Evolutionary conservation across 2,888 invertebrate genomes (phyloP), one percentile per base, ranked within the genome.

Genomic region (Torymus aiolomorphi): DNA sequence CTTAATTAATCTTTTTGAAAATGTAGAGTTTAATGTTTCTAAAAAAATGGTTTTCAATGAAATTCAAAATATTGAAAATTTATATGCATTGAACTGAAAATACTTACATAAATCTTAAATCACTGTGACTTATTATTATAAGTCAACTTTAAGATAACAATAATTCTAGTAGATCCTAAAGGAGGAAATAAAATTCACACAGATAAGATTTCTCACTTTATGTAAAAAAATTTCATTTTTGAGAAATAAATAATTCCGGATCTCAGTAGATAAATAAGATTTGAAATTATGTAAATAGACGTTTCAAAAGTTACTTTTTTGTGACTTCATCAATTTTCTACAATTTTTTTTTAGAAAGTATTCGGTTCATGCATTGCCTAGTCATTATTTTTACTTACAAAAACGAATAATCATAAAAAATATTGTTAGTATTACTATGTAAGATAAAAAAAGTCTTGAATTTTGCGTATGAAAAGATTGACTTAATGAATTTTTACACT

Each of bases 231-330:
- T 52, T 69, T 13, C 3, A 24, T 16, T 59, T 61, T 67, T 63
- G 13, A 42, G 42, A 57, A 51, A 69, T 78, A 18, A 12, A 72
- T 31, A 54, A 54, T 72, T 18, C 8, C 8, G 42, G 16, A 67
- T 77, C 52, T 71, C 16, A 18, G 56, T 62, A 73, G n/a, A 56
- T 49, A 16, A 73, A 70, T 52, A 56, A 65, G 42, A 49, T 14
- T 73, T 62, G 56, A 78, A 62, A 74, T 79, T 76, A 78, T 83
- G 76, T 78, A 81, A 76, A 80, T 75, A 67, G 31, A 69, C 59
- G 61, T 42, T 31, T 67, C 42, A 78, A 78, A 70, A 31, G 62
- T 66, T 42, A 54, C 14, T 67, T 54, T 62, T 59, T 76, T 61
- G 59, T 62, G 20, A 54, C 31, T 59, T 42, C 49, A 56, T 59